phyloP scores from a whole-genome alignment of 2,113 vertebrate species.

The Amia ocellicauda region DNA sequence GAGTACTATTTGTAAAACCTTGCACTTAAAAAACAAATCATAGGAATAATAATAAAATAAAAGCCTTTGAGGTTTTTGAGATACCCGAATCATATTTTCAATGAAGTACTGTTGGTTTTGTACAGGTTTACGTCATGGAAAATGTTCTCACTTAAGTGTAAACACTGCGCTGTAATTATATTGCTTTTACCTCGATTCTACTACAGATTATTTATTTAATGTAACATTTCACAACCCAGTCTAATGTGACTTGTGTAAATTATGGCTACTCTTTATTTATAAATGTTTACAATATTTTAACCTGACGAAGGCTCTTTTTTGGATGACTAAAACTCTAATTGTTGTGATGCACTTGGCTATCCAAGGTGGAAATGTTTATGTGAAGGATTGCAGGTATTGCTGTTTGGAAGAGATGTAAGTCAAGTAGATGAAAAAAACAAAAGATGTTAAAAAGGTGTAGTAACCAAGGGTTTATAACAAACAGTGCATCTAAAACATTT shows the following conservation, averaged over 20 bases:
- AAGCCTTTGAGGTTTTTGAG: not conserved
- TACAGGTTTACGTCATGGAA: not conserved
- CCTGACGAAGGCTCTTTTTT: not conserved
- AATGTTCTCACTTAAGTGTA: not conserved
- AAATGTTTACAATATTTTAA: slow-evolving; percentile 2
- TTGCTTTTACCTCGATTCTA: not conserved
- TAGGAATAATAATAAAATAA: too few relatives aligned
- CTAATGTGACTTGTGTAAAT: slow-evolving; percentile 1
- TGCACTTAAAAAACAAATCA: too few relatives aligned
- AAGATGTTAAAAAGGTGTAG: not conserved
- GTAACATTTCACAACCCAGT: not conserved
- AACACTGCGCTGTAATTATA: not conserved
- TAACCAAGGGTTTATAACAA: too few relatives aligned
- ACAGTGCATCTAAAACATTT: too few relatives aligned
- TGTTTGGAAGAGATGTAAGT: not conserved
- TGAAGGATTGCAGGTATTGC: not conserved
- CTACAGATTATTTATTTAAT: slow-evolving; percentile 3
- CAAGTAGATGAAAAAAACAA: not conserved
- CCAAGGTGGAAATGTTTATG: not conserved
- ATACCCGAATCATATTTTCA: not conserved
- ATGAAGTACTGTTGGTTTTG: not conserved
- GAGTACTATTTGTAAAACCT: too few relatives aligned
- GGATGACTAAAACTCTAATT: not conserved
- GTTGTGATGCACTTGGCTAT: not conserved
- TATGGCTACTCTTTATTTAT: not conserved